Percentiles rank a stretch among this genome's conserved stretches.
Evolutionary conservation across 2,888 invertebrate genomes (phyloP).

Genomic region (Halocaridina rubra): DNA sequence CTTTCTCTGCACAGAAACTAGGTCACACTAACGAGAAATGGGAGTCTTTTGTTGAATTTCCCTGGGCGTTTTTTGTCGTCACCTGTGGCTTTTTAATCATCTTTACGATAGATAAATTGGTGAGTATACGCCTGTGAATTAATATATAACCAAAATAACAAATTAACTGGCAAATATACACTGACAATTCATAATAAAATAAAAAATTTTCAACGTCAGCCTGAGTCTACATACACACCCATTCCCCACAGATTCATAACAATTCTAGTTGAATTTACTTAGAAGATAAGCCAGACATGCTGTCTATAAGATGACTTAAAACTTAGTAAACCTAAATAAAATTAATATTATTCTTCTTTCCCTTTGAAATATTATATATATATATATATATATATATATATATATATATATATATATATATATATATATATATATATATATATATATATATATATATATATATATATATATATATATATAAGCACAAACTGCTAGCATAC

Average conservation of each 20-base stretch:
- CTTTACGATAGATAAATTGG: slow-evolving; percentile 61
- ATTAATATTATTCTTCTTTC: no score
- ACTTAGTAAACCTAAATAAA: no score
- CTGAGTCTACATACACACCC: no score
- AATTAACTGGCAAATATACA: not conserved
- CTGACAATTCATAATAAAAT: no score
- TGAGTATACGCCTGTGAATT: not conserved
- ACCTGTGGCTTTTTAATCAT: slow-evolving; percentile 59
- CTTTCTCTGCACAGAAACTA: slow-evolving; percentile 28
- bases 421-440: not conserved
- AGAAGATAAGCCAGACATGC: no score
- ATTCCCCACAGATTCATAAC: no score
- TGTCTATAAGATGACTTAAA: no score
- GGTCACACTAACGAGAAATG: slow-evolving; percentile 31
- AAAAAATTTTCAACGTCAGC: no score
- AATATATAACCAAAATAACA: not conserved
- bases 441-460: not conserved
- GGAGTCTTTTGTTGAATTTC: slow-evolving; percentile 55
- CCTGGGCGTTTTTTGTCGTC: slow-evolving; percentile 63
- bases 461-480: not conserved
- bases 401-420: not conserved
- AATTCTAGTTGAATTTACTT: no score
- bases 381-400: not conserved
- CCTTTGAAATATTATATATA: not conserved
- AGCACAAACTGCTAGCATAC: no score